Percentiles rank a stretch among this genome's conserved stretches.
These are phyloP conservation scores for Plectus sambesii DNA, from an alignment of 1,140 invertebrate species.

Conservation along the genomic window DNA sequence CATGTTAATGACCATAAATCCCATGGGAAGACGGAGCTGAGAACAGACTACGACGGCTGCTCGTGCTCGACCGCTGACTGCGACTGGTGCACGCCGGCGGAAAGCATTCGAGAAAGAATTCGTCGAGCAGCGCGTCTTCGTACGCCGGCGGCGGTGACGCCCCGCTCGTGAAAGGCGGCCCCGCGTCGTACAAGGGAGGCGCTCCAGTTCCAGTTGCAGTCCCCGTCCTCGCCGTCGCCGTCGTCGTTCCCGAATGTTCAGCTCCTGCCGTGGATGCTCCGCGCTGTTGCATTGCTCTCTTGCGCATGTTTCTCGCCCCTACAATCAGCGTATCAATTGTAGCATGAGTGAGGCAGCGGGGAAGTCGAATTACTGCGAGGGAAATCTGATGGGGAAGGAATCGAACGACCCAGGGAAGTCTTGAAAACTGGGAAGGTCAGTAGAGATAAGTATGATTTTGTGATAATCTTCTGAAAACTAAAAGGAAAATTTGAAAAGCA, in stretches of 20 bases:
- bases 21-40: too few species aligned
- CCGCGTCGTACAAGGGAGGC: constrained; percentile 1
- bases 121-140: constrained; percentile 39
- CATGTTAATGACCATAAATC: too few species aligned
- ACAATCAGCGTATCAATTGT: too few species aligned
- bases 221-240: constrained; percentile 11
- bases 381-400: too few species aligned
- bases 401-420: too few species aligned
- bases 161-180: constrained; percentile 20
- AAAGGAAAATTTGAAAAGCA: too few species aligned
- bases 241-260: constrained; percentile 7
- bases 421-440: too few species aligned
- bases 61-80: too few species aligned
- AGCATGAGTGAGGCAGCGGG: too few species aligned
- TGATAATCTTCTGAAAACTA: constrained; percentile 34
- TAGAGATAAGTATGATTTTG: too few species aligned
- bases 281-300: constrained; percentile 18
- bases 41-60: too few species aligned
- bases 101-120: constrained; percentile 42
- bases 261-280: background rate
- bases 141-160: constrained; percentile 43
- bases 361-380: too few species aligned
- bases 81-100: constrained; percentile 9
- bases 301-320: constrained; percentile 36
- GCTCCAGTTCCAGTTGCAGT: constrained; percentile 6